Base-by-base conservation (phyloP, 2,797 vertebrate species). In the Bradypodion ventrale region DNA sequence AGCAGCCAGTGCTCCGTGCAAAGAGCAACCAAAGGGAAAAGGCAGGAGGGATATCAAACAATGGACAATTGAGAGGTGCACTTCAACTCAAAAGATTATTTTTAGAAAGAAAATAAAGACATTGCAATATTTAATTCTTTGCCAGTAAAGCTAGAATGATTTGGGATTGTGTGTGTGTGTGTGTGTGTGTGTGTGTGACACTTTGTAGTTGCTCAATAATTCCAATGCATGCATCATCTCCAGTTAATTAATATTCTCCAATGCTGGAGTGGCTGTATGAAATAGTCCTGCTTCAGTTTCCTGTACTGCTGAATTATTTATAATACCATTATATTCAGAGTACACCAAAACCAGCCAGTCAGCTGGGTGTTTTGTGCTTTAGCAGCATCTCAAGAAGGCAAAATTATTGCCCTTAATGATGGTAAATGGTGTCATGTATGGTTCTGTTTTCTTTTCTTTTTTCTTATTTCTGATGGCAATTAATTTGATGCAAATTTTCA, bases 301-400 rank as follows among this genome's bases (percentile, higher is more conserved):
- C 23, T 74, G 75, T 83, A 79, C 70, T 0, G 0, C 40, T 69
- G 12, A 35, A 32, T 80, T 92, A 84, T 90, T 91, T 89, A 91
- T 76, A 91, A 75, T 0, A 40, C 4, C 73, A 83, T 78, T 7
- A 0, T 69, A 91, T 88, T 15, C 83, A 77, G 83, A 73, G 46
- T 1, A 49, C 59, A 78, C 79, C 80, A 80, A 69, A 76, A 76
- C 5, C 69, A 72, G 62, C n/a, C 52, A 68, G 3, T 83, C 68
- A 85, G 56, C 49, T 32, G 1, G 0, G 0, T 66, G n/a, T 37
- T 60, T 68, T 0, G 0, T 13, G n/a, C 35, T 75, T n/a, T 78
- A 63, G 69, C 0, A 0, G 86, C 63, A 77, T 42, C 0, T 4
- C 0, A 0, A 25, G n/a, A 76, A 65, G 32, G 66, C 35, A 72